These are phyloP conservation scores for Uria lomvia DNA, from an alignment of 2,113 vertebrate species.

Conservation along the genomic window DNA sequence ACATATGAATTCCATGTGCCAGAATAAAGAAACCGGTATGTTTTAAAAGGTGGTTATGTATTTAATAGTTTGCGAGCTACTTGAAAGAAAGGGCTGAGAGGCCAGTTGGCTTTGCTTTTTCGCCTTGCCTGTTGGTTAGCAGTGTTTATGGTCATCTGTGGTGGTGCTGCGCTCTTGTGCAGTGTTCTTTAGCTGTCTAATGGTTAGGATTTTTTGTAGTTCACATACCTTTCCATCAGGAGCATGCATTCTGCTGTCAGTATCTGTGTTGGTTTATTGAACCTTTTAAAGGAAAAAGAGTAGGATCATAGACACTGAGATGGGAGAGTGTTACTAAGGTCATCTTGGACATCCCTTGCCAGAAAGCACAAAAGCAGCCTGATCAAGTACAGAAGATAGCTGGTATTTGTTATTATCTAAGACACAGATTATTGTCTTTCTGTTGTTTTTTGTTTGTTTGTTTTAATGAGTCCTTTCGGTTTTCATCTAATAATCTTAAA, in stretches of 20 bases:
- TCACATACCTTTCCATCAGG: not conserved
- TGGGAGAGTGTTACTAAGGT: not conserved
- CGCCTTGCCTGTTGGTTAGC: not conserved
- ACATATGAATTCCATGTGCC: conserved; percentile 23
- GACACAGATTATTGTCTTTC: not conserved
- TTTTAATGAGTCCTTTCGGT: not conserved
- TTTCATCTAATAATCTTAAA: not conserved
- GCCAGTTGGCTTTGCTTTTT: conserved; percentile 15
- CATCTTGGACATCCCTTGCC: not conserved
- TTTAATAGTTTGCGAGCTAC: conserved; percentile 35
- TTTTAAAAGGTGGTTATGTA: conserved; percentile 51
- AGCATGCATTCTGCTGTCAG: not conserved
- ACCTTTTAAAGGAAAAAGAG: not conserved
- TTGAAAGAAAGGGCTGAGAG: conserved; percentile 27
- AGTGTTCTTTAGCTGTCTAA: not conserved
- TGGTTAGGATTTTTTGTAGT: not conserved
- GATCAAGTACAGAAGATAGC: not conserved
- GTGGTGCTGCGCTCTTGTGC: not conserved
- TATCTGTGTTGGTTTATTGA: not conserved
- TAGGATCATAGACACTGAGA: not conserved
- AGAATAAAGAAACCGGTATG: conserved; percentile 59
- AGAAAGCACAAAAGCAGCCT: not conserved
- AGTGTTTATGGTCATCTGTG: not conserved
- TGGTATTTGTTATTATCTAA: not conserved
- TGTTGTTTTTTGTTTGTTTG: not conserved